Evolutionary conservation across 2,888 invertebrate genomes (phyloP), one percentile per base, ranked within the genome.

Genomic region (Drosophila prolongata): DNA sequence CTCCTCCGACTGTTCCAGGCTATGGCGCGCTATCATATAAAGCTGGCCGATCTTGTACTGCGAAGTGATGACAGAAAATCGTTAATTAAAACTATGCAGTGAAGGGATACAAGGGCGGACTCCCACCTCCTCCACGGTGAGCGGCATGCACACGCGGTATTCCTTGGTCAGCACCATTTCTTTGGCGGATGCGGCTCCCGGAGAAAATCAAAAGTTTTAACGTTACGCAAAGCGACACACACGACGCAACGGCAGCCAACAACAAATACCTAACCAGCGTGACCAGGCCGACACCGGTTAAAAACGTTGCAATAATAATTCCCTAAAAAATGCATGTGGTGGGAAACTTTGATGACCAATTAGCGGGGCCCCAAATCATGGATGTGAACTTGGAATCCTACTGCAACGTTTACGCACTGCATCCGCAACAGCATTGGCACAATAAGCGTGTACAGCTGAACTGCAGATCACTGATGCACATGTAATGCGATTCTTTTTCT

Each of bases 11-110:
- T 98, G 97, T 90, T 98, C 98, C 87, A 96, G 95, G 91, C 98
- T 98, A 91, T 98, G 98, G 55, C 98, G 95, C 2, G 98, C 97
- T 88, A 98, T 98, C 98, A 98, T 98, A 92, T 98, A 98, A 68
- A 98, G 93, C 91, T 98, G 98, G 0, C 98, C 98, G 80, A 98
- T 95, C 78, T 95, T 95, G 92, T 98, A 98, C 98, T 98, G 91
- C 16, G 46, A 71, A 66, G 60, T 54, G 11, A 57, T 72, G 62
- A 53, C 13, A 57, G 9, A 50, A 76, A 53, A 71, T 53, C 46
- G 47, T 35, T 47, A 46, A 10, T 47, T 13, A 30, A 8, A 24
- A 16, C 43, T 1, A 9, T 16, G 2, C 4, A 0, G 11, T 42
- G 3, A 4, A 4, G 49, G 11, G 2, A 16, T 2, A 1, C 6